Base-by-base conservation (phyloP, 2,113 vertebrate species). In the Tapirus terrestris region DNA sequence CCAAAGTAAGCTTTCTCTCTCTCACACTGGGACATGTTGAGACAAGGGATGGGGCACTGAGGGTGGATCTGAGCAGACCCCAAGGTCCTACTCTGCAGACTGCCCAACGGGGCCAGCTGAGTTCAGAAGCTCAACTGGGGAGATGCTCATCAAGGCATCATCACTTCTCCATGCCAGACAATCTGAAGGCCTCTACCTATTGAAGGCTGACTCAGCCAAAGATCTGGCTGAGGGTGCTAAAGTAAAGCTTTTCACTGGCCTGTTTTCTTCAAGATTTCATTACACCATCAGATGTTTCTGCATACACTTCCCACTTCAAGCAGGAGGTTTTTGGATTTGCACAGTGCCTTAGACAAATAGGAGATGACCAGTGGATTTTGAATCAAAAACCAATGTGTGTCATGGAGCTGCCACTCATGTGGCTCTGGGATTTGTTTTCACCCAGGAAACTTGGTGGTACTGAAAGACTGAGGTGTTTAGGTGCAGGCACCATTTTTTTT, bases 161-260 rank as follows among this genome's bases (percentile, higher is more conserved):
- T 25, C 0, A 1, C 36, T 72, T 79, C 70, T 75, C 68, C 9
- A 11, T 7, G 17, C 29, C 25, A 53, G 51, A 60, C 5, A 0
- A 6, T 16, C 13, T 0, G 3, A 80, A 39, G n/a, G 6, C 4
- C 3, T 16, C n/a, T 21, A 6, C 63, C 23, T 25, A 20, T 21
- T 58, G 14, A 39, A 63, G 63, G 20, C 14, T 33, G 14, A 18
- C 25, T 11, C 0, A 2, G 56, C 29, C 65, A 25, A 9, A 21
- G 29, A 58, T 29, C 36, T 60, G n/a, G n/a, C 79, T 43, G 8
- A 33, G 5, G 4, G 5, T 29, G 23, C 27, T 31, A 11, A n/a
- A 7, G 33, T 4, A n/a, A 36, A 51, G 45, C 36, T 76, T 73
- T 39, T 11, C 20, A 6, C 36, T 65, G 48, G 33, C 18, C 8